Evolutionary conservation across 2,797 vertebrate species (phyloP), one percentile per base, ranked within the genome.

Genomic region (Molossus molossus): DNA sequence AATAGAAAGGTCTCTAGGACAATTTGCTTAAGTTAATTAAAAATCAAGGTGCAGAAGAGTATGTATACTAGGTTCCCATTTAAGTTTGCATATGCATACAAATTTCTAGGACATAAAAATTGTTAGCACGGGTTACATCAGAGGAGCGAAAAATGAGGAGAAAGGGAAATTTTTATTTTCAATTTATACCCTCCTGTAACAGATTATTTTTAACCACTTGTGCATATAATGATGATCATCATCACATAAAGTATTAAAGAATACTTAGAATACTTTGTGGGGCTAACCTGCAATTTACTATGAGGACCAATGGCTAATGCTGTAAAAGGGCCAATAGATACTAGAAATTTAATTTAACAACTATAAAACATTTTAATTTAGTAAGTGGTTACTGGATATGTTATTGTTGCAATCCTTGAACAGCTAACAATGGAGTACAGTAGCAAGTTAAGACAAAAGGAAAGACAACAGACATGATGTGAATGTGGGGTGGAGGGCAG

Each of bases 1-100:
- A 33, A 92, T 62, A 80, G 23, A 53, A 92, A 95, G 73, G 83
- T 37, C 11, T 93, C 40, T 40, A 72, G 40, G 40, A 95, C 73
- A 94, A 95, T 76, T 87, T 75, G 91, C 62, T 93, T 53, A 77
- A 70, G 55, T 73, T 85, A 81, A 76, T 94, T 83, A 65, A 96
- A 95, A 94, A 85, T 48, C 11, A 70, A 10, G 27, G 45, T 77
- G 6, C n/a, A 84, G 53, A 82, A 80, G 18, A 86, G 15, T 21
- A 75, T 75, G 14, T 90, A 58, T 73, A 89, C 77, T 40, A 65
- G 48, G 8, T 40, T 67, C 45, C 18, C 33, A 62, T 92, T 33
- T 80, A 90, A 79, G 29, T 92, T 15, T 81, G 13, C 21, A 58
- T 37, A 77, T 21, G 15, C 23, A 58, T 23, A 86, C 29, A 84